Evolutionary conservation across 2,888 invertebrate species (phyloP).

Genomic region (Synanthedon myopaeformis): DNA sequence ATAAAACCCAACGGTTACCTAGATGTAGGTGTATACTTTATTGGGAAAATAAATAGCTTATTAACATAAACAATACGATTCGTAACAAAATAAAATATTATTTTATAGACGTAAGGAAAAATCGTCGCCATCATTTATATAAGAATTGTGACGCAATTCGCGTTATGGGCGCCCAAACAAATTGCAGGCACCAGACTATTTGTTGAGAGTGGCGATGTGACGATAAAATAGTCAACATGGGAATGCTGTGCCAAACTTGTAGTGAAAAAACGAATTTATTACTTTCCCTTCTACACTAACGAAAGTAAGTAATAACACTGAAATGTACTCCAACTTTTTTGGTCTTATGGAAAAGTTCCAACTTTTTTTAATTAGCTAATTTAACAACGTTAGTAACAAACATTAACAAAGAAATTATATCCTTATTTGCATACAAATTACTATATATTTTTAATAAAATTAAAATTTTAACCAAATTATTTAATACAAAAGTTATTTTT

Average conservation of each 20-base stretch:
- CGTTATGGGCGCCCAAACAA: slow-evolving; percentile 5
- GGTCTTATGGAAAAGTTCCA: too few species aligned
- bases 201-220: neutral
- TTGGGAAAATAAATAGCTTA: too few species aligned
- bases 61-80: neutral
- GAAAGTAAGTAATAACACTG: neutral
- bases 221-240: slow-evolving; percentile 1
- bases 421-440: too few species aligned
- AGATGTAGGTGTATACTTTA: too few species aligned
- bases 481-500: too few species aligned
- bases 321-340: too few species aligned
- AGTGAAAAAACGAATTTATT: neutral
- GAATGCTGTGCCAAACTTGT: neutral
- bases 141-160: slow-evolving; percentile 4
- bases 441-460: too few species aligned
- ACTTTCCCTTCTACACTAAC: neutral
- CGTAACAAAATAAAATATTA: neutral
- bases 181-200: neutral
- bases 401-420: too few species aligned
- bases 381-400: too few species aligned
- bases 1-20: too few species aligned
- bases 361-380: too few species aligned
- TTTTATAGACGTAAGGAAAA: slow-evolving; percentile 1
- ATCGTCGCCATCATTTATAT: neutral
- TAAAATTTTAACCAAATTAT: too few species aligned